phyloP scores from a whole-genome alignment of 2,113 vertebrate species.

The Tyto alba region DNA sequence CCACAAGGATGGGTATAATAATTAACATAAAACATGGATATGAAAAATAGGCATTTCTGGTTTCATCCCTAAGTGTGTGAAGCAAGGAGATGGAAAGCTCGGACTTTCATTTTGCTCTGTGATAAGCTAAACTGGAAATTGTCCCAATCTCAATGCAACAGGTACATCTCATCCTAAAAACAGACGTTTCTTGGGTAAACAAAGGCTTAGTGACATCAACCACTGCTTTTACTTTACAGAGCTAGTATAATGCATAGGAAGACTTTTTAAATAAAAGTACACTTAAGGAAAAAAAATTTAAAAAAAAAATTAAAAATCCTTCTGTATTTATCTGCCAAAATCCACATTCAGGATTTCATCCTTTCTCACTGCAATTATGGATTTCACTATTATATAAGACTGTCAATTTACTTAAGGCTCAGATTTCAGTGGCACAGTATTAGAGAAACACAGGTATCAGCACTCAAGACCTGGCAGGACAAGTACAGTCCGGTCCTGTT shows the following conservation, averaged over 20 bases:
- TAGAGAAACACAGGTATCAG: background rate
- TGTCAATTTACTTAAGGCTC: background rate
- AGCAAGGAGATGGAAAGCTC: background rate
- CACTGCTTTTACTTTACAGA: background rate
- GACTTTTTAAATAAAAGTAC: background rate
- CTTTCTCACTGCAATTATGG: background rate
- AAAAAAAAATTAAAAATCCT: background rate
- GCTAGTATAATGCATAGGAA: background rate
- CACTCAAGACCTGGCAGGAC: background rate
- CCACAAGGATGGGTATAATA: background rate
- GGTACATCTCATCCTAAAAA: background rate
- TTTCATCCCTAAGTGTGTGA: background rate
- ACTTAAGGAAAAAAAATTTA: background rate
- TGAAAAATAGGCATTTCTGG: background rate
- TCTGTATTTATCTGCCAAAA: background rate
- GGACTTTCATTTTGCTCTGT: background rate
- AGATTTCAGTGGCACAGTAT: background rate
- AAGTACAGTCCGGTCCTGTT: background rate
- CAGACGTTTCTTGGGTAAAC: background rate
- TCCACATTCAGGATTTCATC: background rate
- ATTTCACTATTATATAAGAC: background rate
- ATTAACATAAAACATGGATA: constrained; percentile 6
- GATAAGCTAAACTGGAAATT: background rate
- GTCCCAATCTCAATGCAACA: background rate
- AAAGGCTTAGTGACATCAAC: background rate